Percentiles rank a stretch among this genome's conserved stretches.
Evolutionary conservation across 2,113 vertebrate genomes (phyloP).

Genomic region (Harpagus bidentatus): DNA sequence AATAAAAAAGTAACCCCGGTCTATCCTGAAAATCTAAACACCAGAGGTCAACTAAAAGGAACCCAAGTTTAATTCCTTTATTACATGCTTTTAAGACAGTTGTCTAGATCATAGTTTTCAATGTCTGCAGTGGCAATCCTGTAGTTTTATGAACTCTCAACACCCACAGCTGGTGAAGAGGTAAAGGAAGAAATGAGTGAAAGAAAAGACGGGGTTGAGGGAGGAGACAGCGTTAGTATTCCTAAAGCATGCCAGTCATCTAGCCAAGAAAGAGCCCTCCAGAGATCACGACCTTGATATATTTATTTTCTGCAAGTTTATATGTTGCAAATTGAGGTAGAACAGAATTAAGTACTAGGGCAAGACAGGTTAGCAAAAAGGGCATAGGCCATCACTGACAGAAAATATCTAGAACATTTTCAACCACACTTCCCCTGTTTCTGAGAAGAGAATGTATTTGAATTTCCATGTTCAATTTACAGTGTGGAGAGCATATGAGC

Average conservation of each 20-base stretch:
- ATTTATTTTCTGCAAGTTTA: slow-evolving; percentile 28
- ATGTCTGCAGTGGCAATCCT: not conserved
- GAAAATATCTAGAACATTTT: not conserved
- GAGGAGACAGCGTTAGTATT: not conserved
- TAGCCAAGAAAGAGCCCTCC: not conserved
- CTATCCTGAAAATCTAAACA: not conserved
- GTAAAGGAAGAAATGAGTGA: not conserved
- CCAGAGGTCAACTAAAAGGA: not conserved
- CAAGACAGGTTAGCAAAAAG: not conserved
- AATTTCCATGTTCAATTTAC: not conserved
- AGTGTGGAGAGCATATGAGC: not conserved
- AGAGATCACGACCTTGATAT: not conserved
- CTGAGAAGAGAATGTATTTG: not conserved
- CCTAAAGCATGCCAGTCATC: not conserved
- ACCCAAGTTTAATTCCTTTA: not conserved
- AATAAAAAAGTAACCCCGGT: not conserved
- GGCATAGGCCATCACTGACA: not conserved
- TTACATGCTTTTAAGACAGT: not conserved
- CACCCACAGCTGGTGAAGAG: not conserved
- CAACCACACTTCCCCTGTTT: not conserved
- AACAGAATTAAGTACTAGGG: not conserved
- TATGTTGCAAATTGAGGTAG: not conserved
- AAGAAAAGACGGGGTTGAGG: not conserved
- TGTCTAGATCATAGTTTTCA: not conserved
- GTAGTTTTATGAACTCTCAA: not conserved